Evolutionary conservation across 30 jellyfish, hydroid and myxozoan species (phyloP).

Genomic region (Aurelia aurita): DNA sequence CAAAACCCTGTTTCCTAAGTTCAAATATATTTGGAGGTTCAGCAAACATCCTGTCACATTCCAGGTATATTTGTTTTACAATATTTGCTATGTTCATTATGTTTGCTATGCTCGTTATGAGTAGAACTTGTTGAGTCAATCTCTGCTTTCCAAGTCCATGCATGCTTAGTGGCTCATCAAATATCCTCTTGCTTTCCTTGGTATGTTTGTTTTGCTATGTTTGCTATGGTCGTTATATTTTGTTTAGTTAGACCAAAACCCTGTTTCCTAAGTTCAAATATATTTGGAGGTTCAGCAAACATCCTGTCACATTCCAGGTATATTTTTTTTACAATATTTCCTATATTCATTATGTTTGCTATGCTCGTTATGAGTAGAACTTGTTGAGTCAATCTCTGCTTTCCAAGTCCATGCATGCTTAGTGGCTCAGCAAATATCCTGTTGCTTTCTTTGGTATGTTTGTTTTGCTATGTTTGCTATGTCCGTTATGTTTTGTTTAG

Average conservation of each 20-base stretch:
- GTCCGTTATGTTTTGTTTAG: conserved; percentile 20
- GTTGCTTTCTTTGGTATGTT: conserved; percentile 47
- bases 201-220: background rate
- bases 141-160: conserved; percentile 76
- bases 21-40: conserved; percentile 66
- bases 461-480: background rate
- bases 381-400: conserved; percentile 68
- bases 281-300: conserved; percentile 38
- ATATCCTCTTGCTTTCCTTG: conserved; percentile 20
- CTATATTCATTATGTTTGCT: conserved; percentile 14
- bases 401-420: conserved; percentile 73
- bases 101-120: no score
- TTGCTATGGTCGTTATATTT: conserved; percentile 31
- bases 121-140: conserved; percentile 44
- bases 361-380: background rate
- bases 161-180: conserved; percentile 65
- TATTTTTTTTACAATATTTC: background rate
- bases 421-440: conserved; percentile 35
- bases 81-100: conserved; percentile 38
- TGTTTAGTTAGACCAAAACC: background rate
- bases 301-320: conserved; percentile 8
- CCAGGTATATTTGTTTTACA: background rate
- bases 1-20: conserved; percentile 65
- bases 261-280: conserved; percentile 32
- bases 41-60: background rate